phyloP scores from a whole-genome alignment of 1,140 invertebrate species.

The Drosophila nikananu region DNA sequence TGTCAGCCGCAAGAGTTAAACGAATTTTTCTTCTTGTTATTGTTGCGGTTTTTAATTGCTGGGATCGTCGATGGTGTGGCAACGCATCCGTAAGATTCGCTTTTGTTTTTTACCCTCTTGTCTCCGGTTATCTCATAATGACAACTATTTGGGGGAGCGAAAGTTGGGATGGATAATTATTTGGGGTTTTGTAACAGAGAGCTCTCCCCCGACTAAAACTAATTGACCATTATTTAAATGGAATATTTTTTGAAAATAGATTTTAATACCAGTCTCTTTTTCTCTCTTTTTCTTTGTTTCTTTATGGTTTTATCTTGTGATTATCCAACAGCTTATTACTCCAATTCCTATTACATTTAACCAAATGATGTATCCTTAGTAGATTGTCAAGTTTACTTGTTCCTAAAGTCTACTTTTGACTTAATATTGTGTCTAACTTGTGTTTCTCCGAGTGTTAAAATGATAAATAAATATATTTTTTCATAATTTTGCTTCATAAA shows the following conservation, averaged over 20 bases:
- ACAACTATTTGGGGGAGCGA: conserved; percentile 73
- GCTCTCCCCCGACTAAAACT: conserved; percentile 45
- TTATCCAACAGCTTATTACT: conserved; percentile 60
- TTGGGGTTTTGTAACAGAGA: conserved; percentile 55
- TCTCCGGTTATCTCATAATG: conserved; percentile 68
- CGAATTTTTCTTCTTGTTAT: conserved; percentile 52
- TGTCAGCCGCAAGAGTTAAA: conserved; percentile 62
- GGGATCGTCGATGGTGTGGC: conserved; percentile 7
- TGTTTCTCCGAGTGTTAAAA: background rate
- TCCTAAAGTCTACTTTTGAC: background rate
- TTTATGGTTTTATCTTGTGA: conserved; percentile 11
- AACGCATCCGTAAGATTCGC: conserved; percentile 60
- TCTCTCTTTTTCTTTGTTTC: background rate
- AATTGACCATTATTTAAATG: conserved; percentile 55
- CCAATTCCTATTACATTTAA: conserved; percentile 59
- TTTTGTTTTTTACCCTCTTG: conserved; percentile 30
- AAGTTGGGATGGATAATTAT: conserved; percentile 67
- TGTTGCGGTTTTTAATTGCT: conserved; percentile 71
- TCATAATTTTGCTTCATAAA: too few species aligned
- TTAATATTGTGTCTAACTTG: background rate
- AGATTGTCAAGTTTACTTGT: background rate
- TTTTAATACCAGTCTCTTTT: conserved; percentile 26
- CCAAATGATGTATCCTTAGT: background rate
- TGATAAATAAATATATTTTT: background rate
- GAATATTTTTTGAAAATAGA: conserved; percentile 52